Conservation (phyloP, 1,140 invertebrate genomes). For the Rhyzopertha dominica region DNA sequence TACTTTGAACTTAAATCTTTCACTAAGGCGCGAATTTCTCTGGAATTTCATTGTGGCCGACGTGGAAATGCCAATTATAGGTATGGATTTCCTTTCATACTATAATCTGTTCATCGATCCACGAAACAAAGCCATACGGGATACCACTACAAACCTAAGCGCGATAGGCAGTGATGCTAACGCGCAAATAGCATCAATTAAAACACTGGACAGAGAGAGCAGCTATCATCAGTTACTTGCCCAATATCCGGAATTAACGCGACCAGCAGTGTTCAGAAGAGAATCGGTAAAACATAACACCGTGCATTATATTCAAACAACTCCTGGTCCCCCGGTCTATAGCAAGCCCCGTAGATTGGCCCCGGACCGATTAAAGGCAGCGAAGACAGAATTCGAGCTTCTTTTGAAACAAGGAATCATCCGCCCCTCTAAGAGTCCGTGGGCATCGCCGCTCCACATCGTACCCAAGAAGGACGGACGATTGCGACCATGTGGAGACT, state of each 20-base stretch:
- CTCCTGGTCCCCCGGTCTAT: slow-evolving; percentile 31
- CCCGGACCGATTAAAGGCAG: slow-evolving; percentile 29
- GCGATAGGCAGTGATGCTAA: too few relatives aligned
- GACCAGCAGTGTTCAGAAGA: slow-evolving; percentile 14
- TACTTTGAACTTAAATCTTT: slow-evolving; percentile 33
- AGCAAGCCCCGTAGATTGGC: slow-evolving; percentile 33
- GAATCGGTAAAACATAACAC: slow-evolving; percentile 10
- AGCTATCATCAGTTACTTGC: slow-evolving; percentile 42
- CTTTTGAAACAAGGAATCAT: slow-evolving; percentile 27
- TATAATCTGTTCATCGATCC: too few relatives aligned
- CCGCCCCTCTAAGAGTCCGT: slow-evolving; percentile 34
- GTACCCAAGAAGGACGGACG: slow-evolving; percentile 43
- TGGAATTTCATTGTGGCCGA: slow-evolving; percentile 47
- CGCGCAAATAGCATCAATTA: too few relatives aligned
- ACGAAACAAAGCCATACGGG: too few relatives aligned
- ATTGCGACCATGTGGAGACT: slow-evolving; percentile 49
- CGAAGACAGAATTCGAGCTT: slow-evolving; percentile 29
- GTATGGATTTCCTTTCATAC: too few relatives aligned
- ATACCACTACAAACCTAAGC: too few relatives aligned
- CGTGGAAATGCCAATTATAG: slow-evolving; percentile 42
- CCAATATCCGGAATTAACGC: slow-evolving; percentile 33
- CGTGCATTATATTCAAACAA: slow-evolving; percentile 25
- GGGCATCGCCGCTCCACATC: slow-evolving; percentile 47
- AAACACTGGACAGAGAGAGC: too few relatives aligned
- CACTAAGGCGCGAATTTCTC: slow-evolving; percentile 35